Percentiles rank a stretch among this genome's conserved stretches.
These are phyloP conservation scores for Aethina tumida DNA, from an alignment of 1,140 invertebrate species.

Conservation along the genomic window DNA sequence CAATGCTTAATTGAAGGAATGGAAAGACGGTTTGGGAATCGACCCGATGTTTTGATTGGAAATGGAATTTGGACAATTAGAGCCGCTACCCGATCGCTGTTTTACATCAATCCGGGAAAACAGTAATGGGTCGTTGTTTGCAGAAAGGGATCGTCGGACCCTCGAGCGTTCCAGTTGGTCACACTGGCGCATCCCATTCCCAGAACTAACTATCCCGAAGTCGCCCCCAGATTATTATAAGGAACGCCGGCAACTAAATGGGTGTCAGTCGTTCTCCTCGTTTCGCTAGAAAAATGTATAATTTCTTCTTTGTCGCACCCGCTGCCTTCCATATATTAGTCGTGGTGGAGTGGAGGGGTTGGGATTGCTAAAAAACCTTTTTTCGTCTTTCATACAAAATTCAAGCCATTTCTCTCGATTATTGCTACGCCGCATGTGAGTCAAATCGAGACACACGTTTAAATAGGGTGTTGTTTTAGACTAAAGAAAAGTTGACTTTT, in stretches of 20 bases:
- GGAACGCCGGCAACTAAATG: conserved; percentile 31
- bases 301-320: conserved; percentile 12
- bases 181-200: conserved; percentile 10
- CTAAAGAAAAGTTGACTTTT: too few species aligned
- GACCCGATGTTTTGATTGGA: too few species aligned
- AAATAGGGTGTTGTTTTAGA: conserved; percentile 19
- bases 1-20: too few species aligned
- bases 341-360: conserved; percentile 21
- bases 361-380: conserved; percentile 31
- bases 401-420: conserved; percentile 39
- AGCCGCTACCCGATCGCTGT: too few species aligned
- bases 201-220: conserved; percentile 28
- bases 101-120: too few species aligned
- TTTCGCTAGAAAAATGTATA: conserved; percentile 1
- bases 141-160: too few species aligned
- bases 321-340: conserved; percentile 26
- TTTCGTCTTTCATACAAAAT: conserved; percentile 36
- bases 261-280: conserved; percentile 19
- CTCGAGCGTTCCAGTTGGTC: too few species aligned
- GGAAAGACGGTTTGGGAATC: too few species aligned
- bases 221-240: conserved; percentile 32
- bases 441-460: conserved; percentile 20
- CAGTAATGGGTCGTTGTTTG: too few species aligned
- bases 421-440: conserved; percentile 26
- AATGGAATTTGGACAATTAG: too few species aligned